These are phyloP conservation scores for Umimayanthus kanabou DNA, from an alignment of 92 coral and sea anemone species.

Conservation along the genomic window DNA sequence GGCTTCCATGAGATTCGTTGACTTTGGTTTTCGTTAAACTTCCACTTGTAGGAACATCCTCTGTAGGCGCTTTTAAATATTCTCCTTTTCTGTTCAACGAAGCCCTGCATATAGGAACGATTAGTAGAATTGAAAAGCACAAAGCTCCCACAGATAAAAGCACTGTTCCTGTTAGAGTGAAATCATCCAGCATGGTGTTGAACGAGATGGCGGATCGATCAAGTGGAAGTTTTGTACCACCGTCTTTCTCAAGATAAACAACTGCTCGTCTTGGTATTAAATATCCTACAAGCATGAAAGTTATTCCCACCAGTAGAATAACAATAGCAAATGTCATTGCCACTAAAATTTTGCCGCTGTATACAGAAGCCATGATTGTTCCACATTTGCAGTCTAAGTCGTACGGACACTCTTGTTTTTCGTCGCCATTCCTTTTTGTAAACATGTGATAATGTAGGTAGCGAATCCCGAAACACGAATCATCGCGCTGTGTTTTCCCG, in stretches of 20 bases:
- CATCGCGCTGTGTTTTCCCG: conserved; percentile 65
- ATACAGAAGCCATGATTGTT: conserved; percentile 74
- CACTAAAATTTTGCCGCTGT: conserved; percentile 78
- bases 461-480: conserved; percentile 95
- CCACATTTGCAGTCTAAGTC: conserved; percentile 81
- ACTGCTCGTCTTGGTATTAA: conserved; percentile 84
- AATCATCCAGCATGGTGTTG: conserved; percentile 89
- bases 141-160: conserved; percentile 83
- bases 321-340: conserved; percentile 73
- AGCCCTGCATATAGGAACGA: conserved; percentile 78
- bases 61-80: conserved; percentile 78
- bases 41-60: conserved; percentile 50
- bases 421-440: conserved; percentile 74
- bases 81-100: conserved; percentile 72
- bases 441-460: conserved; percentile 98
- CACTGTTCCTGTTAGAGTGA: conserved; percentile 85
- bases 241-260: conserved; percentile 79
- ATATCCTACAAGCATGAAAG: conserved; percentile 90
- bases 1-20: conserved; percentile 8
- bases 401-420: conserved; percentile 78
- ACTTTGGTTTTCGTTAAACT: conserved; percentile 45
- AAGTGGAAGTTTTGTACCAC: conserved; percentile 75
- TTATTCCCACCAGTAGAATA: conserved; percentile 81
- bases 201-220: conserved; percentile 82
- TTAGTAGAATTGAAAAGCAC: conserved; percentile 76